phyloP scores from a whole-genome alignment of 92 coral and sea anemone genomes.

The Porites lobata region DNA sequence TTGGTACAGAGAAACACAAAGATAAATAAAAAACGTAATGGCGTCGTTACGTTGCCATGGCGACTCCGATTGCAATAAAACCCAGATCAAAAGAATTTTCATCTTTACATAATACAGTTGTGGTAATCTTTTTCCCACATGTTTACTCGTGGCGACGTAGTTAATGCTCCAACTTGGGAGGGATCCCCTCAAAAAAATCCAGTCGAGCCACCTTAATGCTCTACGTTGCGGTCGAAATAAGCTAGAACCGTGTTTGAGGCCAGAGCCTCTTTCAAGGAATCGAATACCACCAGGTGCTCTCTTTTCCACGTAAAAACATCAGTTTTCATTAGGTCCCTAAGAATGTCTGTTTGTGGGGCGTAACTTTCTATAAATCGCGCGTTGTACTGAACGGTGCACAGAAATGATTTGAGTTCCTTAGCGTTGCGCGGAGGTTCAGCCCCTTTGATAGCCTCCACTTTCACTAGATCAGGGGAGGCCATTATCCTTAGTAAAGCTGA shows the following conservation, averaged over 20 bases:
- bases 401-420: slow-evolving; percentile 46
- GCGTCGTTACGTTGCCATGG: too few species aligned
- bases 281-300: slow-evolving; percentile 40
- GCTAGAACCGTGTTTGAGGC: slow-evolving; percentile 30
- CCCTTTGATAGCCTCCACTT: slow-evolving; percentile 44
- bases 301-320: slow-evolving; percentile 29
- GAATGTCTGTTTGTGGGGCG: not conserved
- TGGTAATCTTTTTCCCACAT: too few species aligned
- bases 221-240: slow-evolving; percentile 51
- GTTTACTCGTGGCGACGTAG: too few species aligned
- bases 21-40: too few species aligned
- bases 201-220: slow-evolving; percentile 16
- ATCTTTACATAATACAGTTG: too few species aligned
- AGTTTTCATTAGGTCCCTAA: slow-evolving; percentile 30
- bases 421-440: slow-evolving; percentile 42
- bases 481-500: slow-evolving; percentile 14
- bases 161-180: too few species aligned
- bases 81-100: too few species aligned
- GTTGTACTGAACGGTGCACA: slow-evolving; percentile 46
- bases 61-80: too few species aligned
- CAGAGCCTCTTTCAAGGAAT: slow-evolving; percentile 16
- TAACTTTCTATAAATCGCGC: slow-evolving; percentile 18
- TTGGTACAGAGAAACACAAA: too few species aligned
- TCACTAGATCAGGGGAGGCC: slow-evolving; percentile 38
- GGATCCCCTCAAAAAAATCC: too few species aligned